Percentiles rank a stretch among this genome's conserved stretches.
These are phyloP conservation scores for Aphidius ervi DNA, from an alignment of 1,140 invertebrate genomes.

Conservation along the genomic window DNA sequence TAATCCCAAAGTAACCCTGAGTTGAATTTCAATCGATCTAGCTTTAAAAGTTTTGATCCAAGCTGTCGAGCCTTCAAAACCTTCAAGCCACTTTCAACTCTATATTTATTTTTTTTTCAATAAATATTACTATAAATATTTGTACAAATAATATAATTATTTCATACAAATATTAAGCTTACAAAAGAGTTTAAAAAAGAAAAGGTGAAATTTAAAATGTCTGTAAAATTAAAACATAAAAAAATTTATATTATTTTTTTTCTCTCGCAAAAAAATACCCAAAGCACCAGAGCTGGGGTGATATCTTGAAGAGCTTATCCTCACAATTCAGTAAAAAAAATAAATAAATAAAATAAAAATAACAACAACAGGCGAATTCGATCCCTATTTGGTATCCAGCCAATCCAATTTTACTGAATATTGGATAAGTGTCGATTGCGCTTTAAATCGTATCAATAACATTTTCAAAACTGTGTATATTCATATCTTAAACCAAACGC, in stretches of 20 bases:
- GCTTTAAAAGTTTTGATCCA: no score
- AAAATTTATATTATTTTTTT: conserved; percentile 9
- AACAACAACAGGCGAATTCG: conserved; percentile 1
- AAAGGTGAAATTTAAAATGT: no score
- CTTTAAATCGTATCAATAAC: conserved; percentile 27
- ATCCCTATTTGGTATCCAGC: conserved; percentile 21
- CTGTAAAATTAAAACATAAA: not conserved
- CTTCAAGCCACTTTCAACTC: no score
- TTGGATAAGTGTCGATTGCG: conserved; percentile 23
- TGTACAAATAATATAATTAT: no score
- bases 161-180: no score
- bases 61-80: no score
- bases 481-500: not conserved
- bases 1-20: no score
- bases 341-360: conserved; percentile 4
- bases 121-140: no score
- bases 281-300: not conserved
- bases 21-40: no score
- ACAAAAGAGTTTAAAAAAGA: no score
- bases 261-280: not conserved
- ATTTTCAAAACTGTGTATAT: conserved; percentile 14
- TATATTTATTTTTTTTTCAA: no score
- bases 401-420: conserved; percentile 30
- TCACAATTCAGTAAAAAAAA: not conserved
- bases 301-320: not conserved